Conservation (phyloP, 2,113 vertebrate genomes). For the Craseonycteris thonglongyai region DNA sequence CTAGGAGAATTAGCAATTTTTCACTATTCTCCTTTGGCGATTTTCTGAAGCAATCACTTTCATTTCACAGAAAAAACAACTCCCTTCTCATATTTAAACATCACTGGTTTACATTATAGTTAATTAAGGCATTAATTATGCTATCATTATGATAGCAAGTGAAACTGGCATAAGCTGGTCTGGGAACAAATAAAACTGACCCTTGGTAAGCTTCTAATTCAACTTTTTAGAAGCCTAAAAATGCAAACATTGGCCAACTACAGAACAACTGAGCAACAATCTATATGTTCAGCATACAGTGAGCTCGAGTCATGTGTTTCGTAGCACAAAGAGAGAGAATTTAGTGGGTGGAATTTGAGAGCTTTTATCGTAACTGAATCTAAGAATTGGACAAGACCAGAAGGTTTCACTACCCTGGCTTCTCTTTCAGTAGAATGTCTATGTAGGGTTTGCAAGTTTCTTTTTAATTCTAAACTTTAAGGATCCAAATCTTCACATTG, state of each 20-base stretch:
- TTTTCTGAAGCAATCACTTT: neutral
- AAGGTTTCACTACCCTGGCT: no score
- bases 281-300: neutral
- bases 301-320: accelerated
- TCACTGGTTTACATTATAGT: neutral
- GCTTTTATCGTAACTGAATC: neutral
- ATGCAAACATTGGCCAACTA: neutral
- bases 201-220: neutral
- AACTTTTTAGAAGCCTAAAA: neutral
- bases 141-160: neutral
- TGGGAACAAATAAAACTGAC: neutral
- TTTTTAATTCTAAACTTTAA: neutral
- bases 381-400: neutral
- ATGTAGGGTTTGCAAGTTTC: neutral
- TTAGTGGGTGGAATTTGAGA: neutral
- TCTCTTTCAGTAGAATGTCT: neutral
- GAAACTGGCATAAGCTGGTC: neutral
- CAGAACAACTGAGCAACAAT: no score
- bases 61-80: neutral
- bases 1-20: neutral
- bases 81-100: neutral
- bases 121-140: neutral
- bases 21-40: neutral
- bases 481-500: no score
- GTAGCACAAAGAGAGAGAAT: neutral